A percentile compares a stretch with the other conserved stretches of the same genome.
Evolutionary conservation across 2,113 vertebrate genomes (phyloP).

Genomic region (Cavia aperea): DNA sequence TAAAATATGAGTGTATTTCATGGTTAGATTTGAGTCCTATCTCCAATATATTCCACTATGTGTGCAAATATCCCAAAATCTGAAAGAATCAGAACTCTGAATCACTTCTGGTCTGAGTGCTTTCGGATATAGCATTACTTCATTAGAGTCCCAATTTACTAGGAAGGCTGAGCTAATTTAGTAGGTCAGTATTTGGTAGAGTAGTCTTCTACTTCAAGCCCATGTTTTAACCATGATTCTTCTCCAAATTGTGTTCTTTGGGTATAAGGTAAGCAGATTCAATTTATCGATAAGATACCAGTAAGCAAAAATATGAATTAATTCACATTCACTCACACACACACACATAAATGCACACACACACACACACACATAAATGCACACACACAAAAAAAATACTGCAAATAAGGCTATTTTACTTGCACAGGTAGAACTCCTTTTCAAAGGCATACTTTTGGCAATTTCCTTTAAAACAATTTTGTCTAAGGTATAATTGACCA

Average conservation of each 20-base stretch:
- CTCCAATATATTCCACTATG: neutral
- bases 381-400: neutral
- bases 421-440: fast-evolving
- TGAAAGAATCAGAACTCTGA: neutral
- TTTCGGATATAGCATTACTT: neutral
- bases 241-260: neutral
- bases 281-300: neutral
- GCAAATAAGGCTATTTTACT: neutral
- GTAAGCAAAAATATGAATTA: neutral
- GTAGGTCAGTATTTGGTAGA: neutral
- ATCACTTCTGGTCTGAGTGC: neutral
- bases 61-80: neutral
- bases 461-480: neutral
- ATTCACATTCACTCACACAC: neutral
- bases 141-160: neutral
- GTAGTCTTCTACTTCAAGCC: neutral
- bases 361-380: neutral
- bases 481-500: too few species aligned
- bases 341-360: neutral
- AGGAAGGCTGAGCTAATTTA: fast-evolving
- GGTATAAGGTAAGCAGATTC: neutral
- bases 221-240: neutral
- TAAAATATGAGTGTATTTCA: neutral
- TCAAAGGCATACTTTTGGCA: neutral
- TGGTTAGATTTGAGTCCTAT: neutral